These are phyloP conservation scores for Kryptolebias marmoratus DNA, from an alignment of 2,113 vertebrate genomes.

Conservation along the genomic window DNA sequence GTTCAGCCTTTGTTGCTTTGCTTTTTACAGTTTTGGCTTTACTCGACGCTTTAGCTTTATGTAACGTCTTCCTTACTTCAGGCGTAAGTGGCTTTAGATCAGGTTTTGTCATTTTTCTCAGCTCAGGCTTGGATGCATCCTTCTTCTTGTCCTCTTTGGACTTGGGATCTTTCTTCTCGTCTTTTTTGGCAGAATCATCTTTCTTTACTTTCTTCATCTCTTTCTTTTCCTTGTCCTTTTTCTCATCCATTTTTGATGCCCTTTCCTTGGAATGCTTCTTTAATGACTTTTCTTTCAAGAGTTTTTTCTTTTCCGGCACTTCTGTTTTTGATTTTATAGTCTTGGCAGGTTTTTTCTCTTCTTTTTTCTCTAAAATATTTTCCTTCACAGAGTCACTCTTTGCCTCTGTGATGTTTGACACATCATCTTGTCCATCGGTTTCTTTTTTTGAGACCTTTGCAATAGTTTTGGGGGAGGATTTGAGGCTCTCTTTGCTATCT, in stretches of 20 bases:
- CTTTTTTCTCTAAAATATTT: constrained; percentile 83
- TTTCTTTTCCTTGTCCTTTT: constrained; percentile 97
- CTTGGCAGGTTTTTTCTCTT: constrained; percentile 85
- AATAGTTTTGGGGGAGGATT: constrained; percentile 87
- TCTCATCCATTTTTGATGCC: constrained; percentile 93
- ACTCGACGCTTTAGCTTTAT: constrained; percentile 91
- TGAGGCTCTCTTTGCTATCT: constrained; percentile 97
- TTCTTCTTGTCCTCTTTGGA: constrained; percentile 90
- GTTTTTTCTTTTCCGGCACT: constrained; percentile 92
- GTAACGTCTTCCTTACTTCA: constrained; percentile 95
- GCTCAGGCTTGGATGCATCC: constrained; percentile 87
- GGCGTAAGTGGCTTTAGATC: constrained; percentile 96
- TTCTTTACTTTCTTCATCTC: constrained; percentile 92
- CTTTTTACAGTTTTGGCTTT: constrained; percentile 87
- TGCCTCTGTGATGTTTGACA: constrained; percentile 78
- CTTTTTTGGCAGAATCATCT: constrained; percentile 90
- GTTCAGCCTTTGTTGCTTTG: constrained; percentile 80
- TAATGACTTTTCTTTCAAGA: constrained; percentile 89
- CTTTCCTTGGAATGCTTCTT: constrained; percentile 96
- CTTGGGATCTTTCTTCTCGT: constrained; percentile 91
- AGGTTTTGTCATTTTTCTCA: constrained; percentile 90
- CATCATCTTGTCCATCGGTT: constrained; percentile 83
- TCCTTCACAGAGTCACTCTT: constrained; percentile 89
- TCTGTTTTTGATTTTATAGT: constrained; percentile 86
- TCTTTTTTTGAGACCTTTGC: constrained; percentile 88